Conservation (phyloP, 1,140 invertebrate species). For the Drosophila repletoides region DNA sequence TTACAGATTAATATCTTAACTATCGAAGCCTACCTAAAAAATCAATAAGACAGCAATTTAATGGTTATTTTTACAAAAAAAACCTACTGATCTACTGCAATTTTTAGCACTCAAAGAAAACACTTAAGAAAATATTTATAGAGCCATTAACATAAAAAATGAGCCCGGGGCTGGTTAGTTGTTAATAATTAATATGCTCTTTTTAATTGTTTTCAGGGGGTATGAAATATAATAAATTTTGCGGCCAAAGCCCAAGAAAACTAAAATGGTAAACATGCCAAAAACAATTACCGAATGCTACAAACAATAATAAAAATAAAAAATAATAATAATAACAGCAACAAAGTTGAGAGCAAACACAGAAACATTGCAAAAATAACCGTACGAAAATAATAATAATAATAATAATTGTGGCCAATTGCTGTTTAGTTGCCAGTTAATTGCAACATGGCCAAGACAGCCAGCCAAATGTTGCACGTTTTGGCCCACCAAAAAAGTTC, state of each 20-base stretch:
- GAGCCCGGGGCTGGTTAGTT: too few relatives aligned
- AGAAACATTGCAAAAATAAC: slow-evolving; percentile 33
- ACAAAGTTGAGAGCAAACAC: slow-evolving; percentile 24
- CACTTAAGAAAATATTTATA: too few relatives aligned
- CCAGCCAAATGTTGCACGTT: slow-evolving; percentile 30
- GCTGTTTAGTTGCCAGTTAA: slow-evolving; percentile 78
- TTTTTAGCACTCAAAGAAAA: too few relatives aligned
- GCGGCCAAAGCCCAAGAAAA: slow-evolving; percentile 26
- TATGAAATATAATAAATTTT: too few relatives aligned
- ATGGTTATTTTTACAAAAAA: too few relatives aligned
- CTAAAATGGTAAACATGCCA: slow-evolving; percentile 67
- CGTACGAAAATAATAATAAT: slow-evolving; percentile 67
- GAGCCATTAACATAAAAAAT: too few relatives aligned
- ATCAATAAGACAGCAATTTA: too few relatives aligned
- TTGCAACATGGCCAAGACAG: slow-evolving; percentile 68
- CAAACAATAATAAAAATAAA: slow-evolving; percentile 22
- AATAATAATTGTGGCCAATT: slow-evolving; percentile 80
- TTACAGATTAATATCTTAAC: too few relatives aligned
- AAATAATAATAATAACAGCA: slow-evolving; percentile 27
- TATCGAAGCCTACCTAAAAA: too few relatives aligned
- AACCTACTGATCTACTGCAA: too few relatives aligned
- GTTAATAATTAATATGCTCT: too few relatives aligned
- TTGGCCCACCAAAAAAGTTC: slow-evolving; percentile 19
- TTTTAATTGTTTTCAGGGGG: too few relatives aligned
- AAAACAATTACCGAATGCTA: slow-evolving; percentile 74